These are phyloP conservation scores for Spodoptera exigua DNA, from an alignment of 2,888 invertebrate genomes.

Conservation along the genomic window DNA sequence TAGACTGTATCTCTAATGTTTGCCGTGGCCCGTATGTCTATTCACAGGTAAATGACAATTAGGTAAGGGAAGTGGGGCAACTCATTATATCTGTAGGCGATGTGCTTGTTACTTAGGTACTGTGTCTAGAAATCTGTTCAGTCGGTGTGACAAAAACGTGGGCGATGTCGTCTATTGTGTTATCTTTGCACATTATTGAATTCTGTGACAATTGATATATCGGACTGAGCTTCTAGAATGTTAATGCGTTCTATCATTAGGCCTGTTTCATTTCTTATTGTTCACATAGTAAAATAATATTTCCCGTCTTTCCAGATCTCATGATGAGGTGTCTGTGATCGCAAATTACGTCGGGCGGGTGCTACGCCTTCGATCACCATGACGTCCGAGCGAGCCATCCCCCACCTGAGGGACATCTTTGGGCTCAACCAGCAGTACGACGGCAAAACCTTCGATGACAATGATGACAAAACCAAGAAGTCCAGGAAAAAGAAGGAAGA, in stretches of 20 bases:
- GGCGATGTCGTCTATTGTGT: slow-evolving; percentile 45
- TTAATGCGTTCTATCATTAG: slow-evolving; percentile 1
- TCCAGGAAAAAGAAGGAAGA: slow-evolving; percentile 91
- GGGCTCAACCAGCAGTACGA: slow-evolving; percentile 90
- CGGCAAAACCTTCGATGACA: slow-evolving; percentile 82
- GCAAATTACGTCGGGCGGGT: slow-evolving; percentile 61
- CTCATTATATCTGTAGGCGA: slow-evolving; percentile 30
- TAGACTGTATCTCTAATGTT: slow-evolving; percentile 20
- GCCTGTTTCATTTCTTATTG: neutral
- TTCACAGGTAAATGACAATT: slow-evolving; percentile 42
- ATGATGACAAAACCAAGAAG: slow-evolving; percentile 88
- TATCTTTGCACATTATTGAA: slow-evolving; percentile 29
- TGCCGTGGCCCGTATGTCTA: slow-evolving; percentile 17
- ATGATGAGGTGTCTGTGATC: slow-evolving; percentile 83
- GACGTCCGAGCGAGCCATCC: slow-evolving; percentile 93
- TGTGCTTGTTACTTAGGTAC: slow-evolving; percentile 36
- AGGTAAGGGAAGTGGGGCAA: slow-evolving; percentile 42
- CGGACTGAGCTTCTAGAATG: slow-evolving; percentile 4
- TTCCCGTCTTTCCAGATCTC: slow-evolving; percentile 79
- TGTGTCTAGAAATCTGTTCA: slow-evolving; percentile 49
- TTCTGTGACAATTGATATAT: slow-evolving; percentile 25
- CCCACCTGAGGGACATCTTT: slow-evolving; percentile 93
- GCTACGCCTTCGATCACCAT: slow-evolving; percentile 79
- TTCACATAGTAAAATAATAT: slow-evolving; percentile 20
- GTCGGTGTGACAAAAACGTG: slow-evolving; percentile 46